Evolutionary conservation across 2,113 vertebrate genomes (phyloP), one percentile per base, ranked within the genome.

Genomic region (Neodontobutis hainanensis): DNA sequence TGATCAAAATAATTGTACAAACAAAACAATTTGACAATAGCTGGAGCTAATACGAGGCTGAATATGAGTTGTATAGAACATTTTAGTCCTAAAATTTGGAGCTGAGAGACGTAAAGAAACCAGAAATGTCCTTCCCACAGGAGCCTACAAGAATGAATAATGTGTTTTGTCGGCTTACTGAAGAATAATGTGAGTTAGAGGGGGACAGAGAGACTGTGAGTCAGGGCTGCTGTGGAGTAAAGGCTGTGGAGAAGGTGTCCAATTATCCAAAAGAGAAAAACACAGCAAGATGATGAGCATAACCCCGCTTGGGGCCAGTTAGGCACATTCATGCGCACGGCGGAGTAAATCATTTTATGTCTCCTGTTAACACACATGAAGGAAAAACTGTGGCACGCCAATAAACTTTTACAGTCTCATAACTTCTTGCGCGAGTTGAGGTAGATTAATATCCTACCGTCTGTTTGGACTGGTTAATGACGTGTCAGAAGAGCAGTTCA

Each of bases 241-340:
- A 72, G 68, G 63, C 65, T 74, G 46, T 8, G 12, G 66, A 75
- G 32, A 65, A 80, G 70, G 75, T 75, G 66, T 73, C 86, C 88
- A 88, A 89, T 90, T 90, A 89, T 75, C 55, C 34, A 45, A 64
- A 34, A 66, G 64, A 73, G 61, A 72, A 65, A 68, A 78, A 70
- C 45, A 72, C 16, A 65, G 61, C 60, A 2, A 12, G 75, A 67
- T 60, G 64, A 74, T 73, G 73, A 77, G 63, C 15, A 36, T 42
- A 70, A 81, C 55, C 27, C 71, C 56, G 61, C 84, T 74, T 14
- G 36, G 73, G 78, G 85, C 52, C 61, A 48, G 27, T 27, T 6
- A 68, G 27, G 49, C 0, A n/a, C 49, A 73, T 4, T 52, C 16
- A 8, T 0, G 38, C 11, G 34, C 14, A 38, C 6, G 53, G 43